These are phyloP conservation scores for Brienomyrus brachyistius DNA, from an alignment of 2,113 vertebrate species.

Conservation along the genomic window DNA sequence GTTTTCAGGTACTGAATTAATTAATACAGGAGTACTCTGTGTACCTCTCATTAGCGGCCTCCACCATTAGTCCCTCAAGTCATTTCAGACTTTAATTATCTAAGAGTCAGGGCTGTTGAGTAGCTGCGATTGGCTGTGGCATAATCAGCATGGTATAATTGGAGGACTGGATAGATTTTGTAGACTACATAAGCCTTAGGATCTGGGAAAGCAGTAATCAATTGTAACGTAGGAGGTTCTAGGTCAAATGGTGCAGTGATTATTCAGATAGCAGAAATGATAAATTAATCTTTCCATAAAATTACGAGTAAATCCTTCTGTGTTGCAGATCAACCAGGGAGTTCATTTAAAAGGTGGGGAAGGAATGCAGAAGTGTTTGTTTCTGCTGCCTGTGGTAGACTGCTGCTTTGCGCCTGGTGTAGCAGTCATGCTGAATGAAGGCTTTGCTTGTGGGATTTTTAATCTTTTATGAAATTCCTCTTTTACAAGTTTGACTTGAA, in stretches of 20 bases:
- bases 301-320: background rate
- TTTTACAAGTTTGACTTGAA: background rate
- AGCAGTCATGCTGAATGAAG: background rate
- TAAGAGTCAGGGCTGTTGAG: background rate
- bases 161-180: background rate
- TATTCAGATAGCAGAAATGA: background rate
- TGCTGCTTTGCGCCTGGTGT: background rate
- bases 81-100: constrained; percentile 19
- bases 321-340: constrained; percentile 1
- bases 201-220: background rate
- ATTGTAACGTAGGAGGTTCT: background rate
- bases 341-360: background rate
- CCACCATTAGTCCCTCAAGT: background rate
- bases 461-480: background rate
- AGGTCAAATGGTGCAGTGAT: background rate
- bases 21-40: background rate
- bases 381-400: background rate
- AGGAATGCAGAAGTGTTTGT: background rate
- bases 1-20: background rate
- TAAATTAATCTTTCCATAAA: background rate
- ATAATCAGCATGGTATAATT: background rate
- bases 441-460: background rate
- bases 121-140: background rate
- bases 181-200: background rate
- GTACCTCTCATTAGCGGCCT: background rate